Base-by-base conservation (phyloP, 2,888 invertebrate species). In the Macaria liturata region DNA sequence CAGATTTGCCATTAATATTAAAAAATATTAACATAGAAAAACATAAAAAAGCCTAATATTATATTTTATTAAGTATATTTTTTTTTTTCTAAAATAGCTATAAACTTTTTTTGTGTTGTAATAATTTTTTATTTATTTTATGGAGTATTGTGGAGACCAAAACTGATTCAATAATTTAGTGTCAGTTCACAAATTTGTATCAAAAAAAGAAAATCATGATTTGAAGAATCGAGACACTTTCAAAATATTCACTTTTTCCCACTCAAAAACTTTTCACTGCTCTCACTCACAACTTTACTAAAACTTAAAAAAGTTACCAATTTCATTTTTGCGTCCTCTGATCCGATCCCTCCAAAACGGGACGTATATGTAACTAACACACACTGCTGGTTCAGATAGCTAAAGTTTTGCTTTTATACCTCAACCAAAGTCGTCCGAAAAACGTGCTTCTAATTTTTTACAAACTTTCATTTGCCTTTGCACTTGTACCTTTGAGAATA, bases 361-460 rank as follows among this genome's bases (percentile, higher is more conserved):
- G 78, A 78, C 78, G 74, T 78, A 67, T 70, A 75, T 81, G 77
- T 75, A 76, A 76, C 68, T 76, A 75, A 75, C 78, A 74, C 77
- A 75, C 69, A 88, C 88, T 89, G 84, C 73, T 83, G 77, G 66
- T 66, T 67, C 67, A 65, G 56, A 70, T 9, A 68, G 67, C 68
- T 71, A 70, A 70, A 74, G 79, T 78, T 83, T 79, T 80, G 79
- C 84, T 86, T 86, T 83, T 90, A 90, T 90, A 89, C 83, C 77
- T 71, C 76, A 78, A 78, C 76, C 78, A 82, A 84, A 83, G 78
- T 77, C 81, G 78, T 74, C 82, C 76, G 83, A 86, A 86, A 88
- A 88, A 87, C 88, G 80, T 83, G 87, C 84, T 75, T 66, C 75
- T 70, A 69, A 71, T 65, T 71, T 71, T 63, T 49, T 50, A 64